A percentile compares a stretch with the other conserved stretches of the same genome.
Evolutionary conservation across 2,113 vertebrate species (phyloP).

Genomic region (Nibea coibor): DNA sequence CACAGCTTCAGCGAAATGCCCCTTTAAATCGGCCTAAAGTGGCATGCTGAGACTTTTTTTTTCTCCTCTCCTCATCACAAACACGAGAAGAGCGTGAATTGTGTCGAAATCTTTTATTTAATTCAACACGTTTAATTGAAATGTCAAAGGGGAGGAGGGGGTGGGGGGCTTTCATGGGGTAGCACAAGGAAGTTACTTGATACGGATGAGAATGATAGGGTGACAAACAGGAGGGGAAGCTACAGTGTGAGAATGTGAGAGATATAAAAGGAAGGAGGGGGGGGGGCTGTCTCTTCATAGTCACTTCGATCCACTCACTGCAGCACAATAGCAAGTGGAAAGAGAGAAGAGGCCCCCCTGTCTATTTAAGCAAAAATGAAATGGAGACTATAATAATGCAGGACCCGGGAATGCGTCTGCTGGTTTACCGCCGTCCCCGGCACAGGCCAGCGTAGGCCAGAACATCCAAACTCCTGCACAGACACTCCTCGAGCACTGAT

Average conservation of each 20-base stretch:
- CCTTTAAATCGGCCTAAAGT: conserved; percentile 51
- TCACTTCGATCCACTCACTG: conserved; percentile 35
- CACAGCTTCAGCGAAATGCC: conserved; percentile 13
- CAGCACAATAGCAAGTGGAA: conserved; percentile 45
- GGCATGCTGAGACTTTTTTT: conserved; percentile 14
- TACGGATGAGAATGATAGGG: conserved; percentile 47
- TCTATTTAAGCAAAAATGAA: conserved; percentile 55
- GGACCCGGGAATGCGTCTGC: conserved; percentile 64
- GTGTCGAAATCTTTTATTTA: conserved; percentile 15
- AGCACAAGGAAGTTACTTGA: conserved; percentile 34
- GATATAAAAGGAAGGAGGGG: conserved; percentile 28
- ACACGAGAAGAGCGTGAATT: conserved; percentile 15
- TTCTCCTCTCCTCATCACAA: not conserved
- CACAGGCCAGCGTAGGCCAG: conserved; percentile 32
- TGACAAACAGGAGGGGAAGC: conserved; percentile 38
- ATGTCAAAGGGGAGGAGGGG: conserved; percentile 15
- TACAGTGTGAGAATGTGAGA: conserved; percentile 46
- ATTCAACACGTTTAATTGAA: conserved; percentile 51
- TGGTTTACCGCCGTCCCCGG: conserved; percentile 49
- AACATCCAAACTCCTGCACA: conserved; percentile 23
- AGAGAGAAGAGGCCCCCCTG: conserved; percentile 34
- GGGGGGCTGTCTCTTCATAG: conserved; percentile 1
- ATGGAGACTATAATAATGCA: conserved; percentile 65
- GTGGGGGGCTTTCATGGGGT: not conserved
- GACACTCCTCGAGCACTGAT: conserved; percentile 25